Conservation (phyloP, 2,797 vertebrate species). For the Epinephelus malabaricus region DNA sequence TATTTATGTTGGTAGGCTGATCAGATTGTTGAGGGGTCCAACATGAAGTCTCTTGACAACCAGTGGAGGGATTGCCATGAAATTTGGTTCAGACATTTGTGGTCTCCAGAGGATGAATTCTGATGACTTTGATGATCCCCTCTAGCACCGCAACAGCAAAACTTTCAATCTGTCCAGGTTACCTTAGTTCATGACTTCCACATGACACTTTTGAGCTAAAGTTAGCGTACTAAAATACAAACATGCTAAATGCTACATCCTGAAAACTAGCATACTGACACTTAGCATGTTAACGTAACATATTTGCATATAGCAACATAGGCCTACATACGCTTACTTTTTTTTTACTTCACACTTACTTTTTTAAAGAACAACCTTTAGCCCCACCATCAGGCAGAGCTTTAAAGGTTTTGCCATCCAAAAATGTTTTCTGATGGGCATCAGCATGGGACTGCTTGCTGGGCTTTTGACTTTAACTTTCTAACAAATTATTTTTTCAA, state of each 20-base stretch:
- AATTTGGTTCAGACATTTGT: too few species aligned
- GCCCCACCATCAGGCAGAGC: background rate
- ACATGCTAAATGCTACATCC: background rate
- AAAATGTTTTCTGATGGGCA: too few species aligned
- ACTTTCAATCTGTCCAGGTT: background rate
- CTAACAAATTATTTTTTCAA: conserved; percentile 34
- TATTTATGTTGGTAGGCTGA: background rate
- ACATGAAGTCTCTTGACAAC: too few species aligned
- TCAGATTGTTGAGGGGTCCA: background rate
- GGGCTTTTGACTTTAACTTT: background rate
- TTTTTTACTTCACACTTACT: too few species aligned
- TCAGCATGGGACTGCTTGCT: background rate
- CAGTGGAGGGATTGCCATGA: background rate
- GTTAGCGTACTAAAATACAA: background rate
- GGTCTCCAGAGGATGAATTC: too few species aligned
- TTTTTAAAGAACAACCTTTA: background rate
- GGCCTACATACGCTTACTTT: background rate
- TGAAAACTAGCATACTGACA: background rate
- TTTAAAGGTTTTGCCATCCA: background rate
- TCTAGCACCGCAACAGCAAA: background rate
- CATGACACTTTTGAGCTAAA: background rate
- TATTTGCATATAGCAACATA: background rate
- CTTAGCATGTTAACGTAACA: background rate
- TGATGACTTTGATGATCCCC: background rate
- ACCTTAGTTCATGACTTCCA: background rate